Evolutionary conservation across 1,140 invertebrate genomes (phyloP), one percentile per base, ranked within the genome.

Genomic region (Frieseomelitta varia): DNA sequence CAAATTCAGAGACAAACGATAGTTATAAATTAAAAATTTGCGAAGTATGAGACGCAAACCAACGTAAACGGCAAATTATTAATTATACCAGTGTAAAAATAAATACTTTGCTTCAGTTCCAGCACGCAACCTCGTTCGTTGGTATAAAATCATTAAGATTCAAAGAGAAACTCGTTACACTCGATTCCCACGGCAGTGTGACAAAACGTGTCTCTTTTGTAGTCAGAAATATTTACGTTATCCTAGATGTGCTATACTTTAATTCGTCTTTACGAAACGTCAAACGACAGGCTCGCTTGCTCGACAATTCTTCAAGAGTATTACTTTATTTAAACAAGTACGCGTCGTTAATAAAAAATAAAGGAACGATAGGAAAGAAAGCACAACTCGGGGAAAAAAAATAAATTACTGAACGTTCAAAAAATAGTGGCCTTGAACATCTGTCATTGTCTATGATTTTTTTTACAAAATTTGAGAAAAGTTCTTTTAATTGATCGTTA

Each of bases 281-380:
- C 55, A 80, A 80, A 86, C 47, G 85, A 58, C 80, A 47, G 85
- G 21, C 3, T 68, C 21, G 67, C 4, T 68, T 10, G 11, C 74
- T 74, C 58, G 80, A 87, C 87, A 87, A 89, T 90, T 84, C 86
- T 85, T 88, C 89, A 91, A 91, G 88, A 87, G 85, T 87, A 90
- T 91, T 91, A 91, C 87, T 84, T 88, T 90, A 92, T 92, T 91
- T 91, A 91, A 91, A 91, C 19, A 74, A 27, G 24, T 27, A 4
- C 68, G n/a, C 63, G 8, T 17, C 24, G 12, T 24, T 69, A 69
- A 69, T 30, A 27, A 10, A 67, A 67, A 68, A 19, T 21, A 19
- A 15, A 6, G 30, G 14, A 30, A 30, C 6, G 10, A 30, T 27
- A 67, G 14, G 27, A 30, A 8, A 17, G 15, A 65, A 65, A 65